Base-by-base conservation (phyloP, 2,113 vertebrate species). In the Phalacrocorax aristotelis region DNA sequence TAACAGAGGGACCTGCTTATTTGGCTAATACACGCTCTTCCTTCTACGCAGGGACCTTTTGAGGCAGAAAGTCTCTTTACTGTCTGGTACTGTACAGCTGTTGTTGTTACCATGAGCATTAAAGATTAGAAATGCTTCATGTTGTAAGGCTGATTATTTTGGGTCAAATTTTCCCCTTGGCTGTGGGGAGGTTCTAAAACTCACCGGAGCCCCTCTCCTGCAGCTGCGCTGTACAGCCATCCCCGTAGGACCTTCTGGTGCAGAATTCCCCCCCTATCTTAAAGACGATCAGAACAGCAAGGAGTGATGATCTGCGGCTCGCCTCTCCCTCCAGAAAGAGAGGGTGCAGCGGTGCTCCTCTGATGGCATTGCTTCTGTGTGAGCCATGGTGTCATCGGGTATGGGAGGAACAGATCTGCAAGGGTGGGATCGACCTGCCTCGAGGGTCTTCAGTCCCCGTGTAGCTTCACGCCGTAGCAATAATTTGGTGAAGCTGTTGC, bases 141-240 rank as follows among this genome's bases (percentile, higher is more conserved):
- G 60, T 83, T 90, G 75, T 87, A 80, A 82, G 42, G 65, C 65
- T 85, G 91, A 87, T 93, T 42, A 70, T 90, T 87, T 92, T 48
- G 85, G 87, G 75, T 81, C 92, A 61, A 5, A 40, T 95, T 86
- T 93, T 93, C 85, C 91, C 88, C 80, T 86, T 80, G 91, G 54
- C 80, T 93, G 30, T 64, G 20, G 88, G 66, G 60, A 85, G 46
- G 51, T 83, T 82, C 83, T 94, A 57, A 93, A 96, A 87, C 55
- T 72, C 94, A 6, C 42, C 58, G 69, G 32, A 68, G 71, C n/a
- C 46, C 61, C 46, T 21, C 61, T 75, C 36, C 69, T 11, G 46
- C 87, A 40, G 55, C 78, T 77, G 77, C 10, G 7, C 36, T 32
- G 27, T 19, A 11, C n/a, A 68, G 75, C 83, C 6, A 1, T 44